Percentiles rank a stretch among this genome's conserved stretches.
Conservation (phyloP, 2,797 vertebrate genomes). For the Cuniculus paca region DNA sequence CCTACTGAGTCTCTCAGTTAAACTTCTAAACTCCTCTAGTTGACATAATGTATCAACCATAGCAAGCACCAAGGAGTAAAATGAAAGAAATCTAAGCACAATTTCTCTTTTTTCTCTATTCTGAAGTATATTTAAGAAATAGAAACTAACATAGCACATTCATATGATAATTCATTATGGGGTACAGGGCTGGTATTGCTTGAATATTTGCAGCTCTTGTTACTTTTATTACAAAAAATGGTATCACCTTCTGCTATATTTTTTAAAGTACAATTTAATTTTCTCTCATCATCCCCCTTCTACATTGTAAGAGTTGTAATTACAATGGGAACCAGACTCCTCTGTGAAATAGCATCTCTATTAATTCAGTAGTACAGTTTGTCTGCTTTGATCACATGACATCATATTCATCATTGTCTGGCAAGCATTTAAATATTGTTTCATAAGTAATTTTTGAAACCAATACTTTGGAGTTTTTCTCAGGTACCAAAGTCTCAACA, state of each 20-base stretch:
- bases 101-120: neutral
- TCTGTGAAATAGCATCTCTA: neutral
- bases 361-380: neutral
- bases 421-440: slow-evolving; percentile 5
- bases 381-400: slow-evolving; percentile 60
- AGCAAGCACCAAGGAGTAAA: neutral
- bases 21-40: no score
- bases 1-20: no score
- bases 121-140: neutral
- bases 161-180: neutral
- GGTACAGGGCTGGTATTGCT: neutral
- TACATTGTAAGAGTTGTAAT: neutral
- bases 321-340: neutral
- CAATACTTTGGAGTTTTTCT: slow-evolving; percentile 48
- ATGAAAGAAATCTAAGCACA: neutral
- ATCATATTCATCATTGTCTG: neutral
- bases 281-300: neutral
- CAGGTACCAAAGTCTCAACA: neutral
- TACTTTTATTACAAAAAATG: slow-evolving; percentile 9
- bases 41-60: no score
- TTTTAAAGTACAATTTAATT: neutral
- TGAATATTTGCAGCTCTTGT: neutral
- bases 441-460: slow-evolving; percentile 46
- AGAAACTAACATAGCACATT: neutral
- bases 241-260: neutral